Percentiles rank a stretch among this genome's conserved stretches.
These are phyloP conservation scores for Phataginus tricuspis DNA, from an alignment of 2,797 vertebrate species.

Conservation along the genomic window DNA sequence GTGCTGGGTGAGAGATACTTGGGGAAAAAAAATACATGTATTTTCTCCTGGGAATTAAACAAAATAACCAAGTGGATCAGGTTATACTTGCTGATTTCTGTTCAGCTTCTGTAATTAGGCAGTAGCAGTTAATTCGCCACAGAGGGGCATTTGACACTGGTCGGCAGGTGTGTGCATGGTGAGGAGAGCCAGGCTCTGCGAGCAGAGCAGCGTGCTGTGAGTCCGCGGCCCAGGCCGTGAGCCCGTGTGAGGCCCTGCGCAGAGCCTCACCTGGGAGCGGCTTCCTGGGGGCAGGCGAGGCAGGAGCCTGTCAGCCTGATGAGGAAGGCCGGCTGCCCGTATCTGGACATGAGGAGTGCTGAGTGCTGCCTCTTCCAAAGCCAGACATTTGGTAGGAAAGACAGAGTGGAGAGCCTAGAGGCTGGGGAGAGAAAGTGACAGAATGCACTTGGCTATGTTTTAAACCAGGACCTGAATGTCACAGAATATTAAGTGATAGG, in stretches of 20 bases:
- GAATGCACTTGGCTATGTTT: too few relatives aligned
- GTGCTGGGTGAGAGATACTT: neutral
- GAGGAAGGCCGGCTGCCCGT: neutral
- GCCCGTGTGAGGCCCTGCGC: too few relatives aligned
- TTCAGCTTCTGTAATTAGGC: neutral
- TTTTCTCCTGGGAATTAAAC: neutral
- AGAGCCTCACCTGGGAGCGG: too few relatives aligned
- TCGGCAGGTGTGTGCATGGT: too few relatives aligned
- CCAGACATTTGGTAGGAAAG: neutral
- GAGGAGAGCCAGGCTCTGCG: neutral
- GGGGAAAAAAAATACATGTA: neutral
- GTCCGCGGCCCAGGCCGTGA: too few relatives aligned
- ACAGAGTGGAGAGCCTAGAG: neutral
- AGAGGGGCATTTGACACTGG: neutral
- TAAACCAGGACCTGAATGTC: neutral
- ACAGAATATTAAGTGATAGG: neutral
- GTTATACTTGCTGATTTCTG: neutral
- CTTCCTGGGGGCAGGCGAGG: neutral
- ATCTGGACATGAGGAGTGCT: accelerated
- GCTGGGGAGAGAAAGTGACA: neutral
- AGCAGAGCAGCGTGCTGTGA: too few relatives aligned
- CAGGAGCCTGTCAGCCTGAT: neutral
- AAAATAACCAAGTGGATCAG: neutral
- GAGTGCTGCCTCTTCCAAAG: neutral
- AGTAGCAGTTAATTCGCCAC: neutral